Percentiles rank a stretch among this genome's conserved stretches.
phyloP scores from a whole-genome alignment of 2,113 vertebrate species.

The Siniperca chuatsi region DNA sequence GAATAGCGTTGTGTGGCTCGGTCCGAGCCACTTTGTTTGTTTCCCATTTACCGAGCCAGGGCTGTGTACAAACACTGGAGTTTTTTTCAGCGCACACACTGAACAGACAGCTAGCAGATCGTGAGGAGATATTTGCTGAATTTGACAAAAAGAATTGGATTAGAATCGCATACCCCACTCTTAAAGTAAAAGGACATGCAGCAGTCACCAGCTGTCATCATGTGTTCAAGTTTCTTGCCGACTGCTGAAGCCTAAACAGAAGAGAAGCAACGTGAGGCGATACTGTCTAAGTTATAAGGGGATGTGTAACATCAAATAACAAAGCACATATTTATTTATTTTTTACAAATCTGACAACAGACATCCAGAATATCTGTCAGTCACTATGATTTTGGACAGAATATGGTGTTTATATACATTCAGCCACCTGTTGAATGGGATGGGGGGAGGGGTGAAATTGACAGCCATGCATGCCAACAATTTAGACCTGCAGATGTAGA shows the following conservation, averaged over 20 bases:
- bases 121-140: no score
- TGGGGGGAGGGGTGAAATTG: neutral
- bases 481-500: neutral
- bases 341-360: slow-evolving; percentile 3
- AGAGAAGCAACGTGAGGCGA: neutral
- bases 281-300: neutral
- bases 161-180: no score
- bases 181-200: no score
- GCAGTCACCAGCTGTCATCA: neutral
- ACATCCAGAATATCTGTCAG: neutral
- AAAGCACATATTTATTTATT: neutral
- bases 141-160: no score
- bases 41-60: no score
- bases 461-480: neutral
- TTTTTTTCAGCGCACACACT: no score
- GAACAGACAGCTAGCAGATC: no score
- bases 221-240: neutral
- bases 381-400: neutral
- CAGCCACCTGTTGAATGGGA: neutral
- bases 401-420: neutral
- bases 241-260: neutral
- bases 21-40: no score
- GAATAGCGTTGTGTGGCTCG: no score
- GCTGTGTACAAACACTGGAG: no score
- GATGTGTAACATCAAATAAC: neutral